Percentiles rank a stretch among this genome's conserved stretches.
Conservation (phyloP, 2,888 invertebrate genomes). For the Acholoe squamosa region DNA sequence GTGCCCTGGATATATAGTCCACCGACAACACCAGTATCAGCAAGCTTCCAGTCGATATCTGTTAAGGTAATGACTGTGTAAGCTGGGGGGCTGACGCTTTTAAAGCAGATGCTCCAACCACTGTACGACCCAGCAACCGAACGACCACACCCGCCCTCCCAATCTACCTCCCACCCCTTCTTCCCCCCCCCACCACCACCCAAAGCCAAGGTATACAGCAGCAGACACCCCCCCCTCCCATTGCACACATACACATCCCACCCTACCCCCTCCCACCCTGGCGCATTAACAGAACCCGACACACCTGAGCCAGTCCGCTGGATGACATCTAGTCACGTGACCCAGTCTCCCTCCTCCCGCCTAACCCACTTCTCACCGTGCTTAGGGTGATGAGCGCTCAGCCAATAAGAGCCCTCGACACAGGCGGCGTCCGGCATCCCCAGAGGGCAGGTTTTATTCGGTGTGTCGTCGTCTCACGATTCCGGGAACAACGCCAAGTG, state of each 20-base stretch:
- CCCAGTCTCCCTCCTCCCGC: constrained; percentile 24
- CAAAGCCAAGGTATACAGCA: background rate
- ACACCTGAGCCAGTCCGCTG: constrained; percentile 52
- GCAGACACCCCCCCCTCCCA: constrained; percentile 9
- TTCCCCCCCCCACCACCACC: background rate
- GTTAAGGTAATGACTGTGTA: constrained; percentile 31
- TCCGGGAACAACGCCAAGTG: background rate
- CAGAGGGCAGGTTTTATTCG: background rate
- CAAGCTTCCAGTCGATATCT: background rate
- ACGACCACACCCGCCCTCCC: background rate
- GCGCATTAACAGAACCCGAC: constrained; percentile 53
- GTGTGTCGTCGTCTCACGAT: background rate
- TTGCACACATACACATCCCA: no score
- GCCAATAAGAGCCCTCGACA: constrained; percentile 37
- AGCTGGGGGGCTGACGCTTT: background rate
- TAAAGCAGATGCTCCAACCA: constrained; percentile 10
- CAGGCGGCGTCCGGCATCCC: background rate
- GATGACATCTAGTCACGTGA: constrained; percentile 58
- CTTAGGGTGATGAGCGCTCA: constrained; percentile 48
- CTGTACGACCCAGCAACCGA: background rate
- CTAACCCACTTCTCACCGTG: constrained; percentile 48
- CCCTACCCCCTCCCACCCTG: constrained; percentile 21
- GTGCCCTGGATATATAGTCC: no score
- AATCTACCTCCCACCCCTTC: background rate
- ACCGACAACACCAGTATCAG: no score